Evolutionary conservation across 2,888 invertebrate genomes (phyloP), one percentile per base, ranked within the genome.

Genomic region (Hedya salicella): DNA sequence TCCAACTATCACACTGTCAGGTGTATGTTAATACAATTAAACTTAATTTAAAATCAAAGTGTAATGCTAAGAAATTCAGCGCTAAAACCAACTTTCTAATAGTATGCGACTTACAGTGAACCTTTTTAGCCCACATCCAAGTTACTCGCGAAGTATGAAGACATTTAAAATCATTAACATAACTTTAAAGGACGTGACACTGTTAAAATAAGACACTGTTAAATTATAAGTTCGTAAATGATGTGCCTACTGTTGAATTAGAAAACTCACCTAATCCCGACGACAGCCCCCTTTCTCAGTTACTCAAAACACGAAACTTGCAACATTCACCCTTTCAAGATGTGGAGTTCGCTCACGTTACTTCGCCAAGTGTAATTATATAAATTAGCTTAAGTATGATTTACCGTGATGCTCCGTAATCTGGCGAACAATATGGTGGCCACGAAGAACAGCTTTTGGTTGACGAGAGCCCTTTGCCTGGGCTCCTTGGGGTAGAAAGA

Each of bases 401-500:
- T 46, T 59, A 64, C 57, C 44, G 36, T 16, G 16, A 50, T 39
- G 49, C 56, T 50, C 11, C 78, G 80, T 53, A 86, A 68, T 42
- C 80, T 70, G 1, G 83, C 73, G 69, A 89, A 93, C 2, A 93
- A 75, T 13, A 80, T 77, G n/a, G 87, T 87, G 25, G 25, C 25
- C 3, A 25, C 86, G 71, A 93, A 92, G 73, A 91, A 83, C 17
- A 93, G 77, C 68, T 85, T 78, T 69, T 92, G 91, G 74, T 94
- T 86, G 14, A 94, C 78, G 1, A 82, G 66, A 0, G 92, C 91
- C 62, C 93, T 78, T 65, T 78, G 77, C 59, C 85, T 73, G 0
- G 84, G 73, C 68, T 93, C 92, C 68, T 87, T 89, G 0, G 94
- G 94, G 72, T 93, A 94, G 16, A 93, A 76, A 1, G 80, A 70